Evolutionary conservation across 2,113 vertebrate species (phyloP).

Genomic region (Corythaixoides concolor): DNA sequence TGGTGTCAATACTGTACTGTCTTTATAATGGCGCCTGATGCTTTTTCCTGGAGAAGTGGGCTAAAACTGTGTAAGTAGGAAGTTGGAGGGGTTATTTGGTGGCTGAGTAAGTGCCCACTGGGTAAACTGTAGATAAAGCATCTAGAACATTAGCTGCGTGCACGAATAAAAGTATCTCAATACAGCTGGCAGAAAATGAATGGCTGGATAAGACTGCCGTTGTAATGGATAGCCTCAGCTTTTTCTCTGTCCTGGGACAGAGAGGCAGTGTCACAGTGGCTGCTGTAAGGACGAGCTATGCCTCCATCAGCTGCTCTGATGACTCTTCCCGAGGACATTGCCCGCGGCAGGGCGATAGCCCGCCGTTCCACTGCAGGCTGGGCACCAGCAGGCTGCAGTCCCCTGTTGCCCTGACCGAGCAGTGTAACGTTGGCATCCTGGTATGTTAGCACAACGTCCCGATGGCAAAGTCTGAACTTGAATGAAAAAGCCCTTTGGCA

Average conservation of each 20-base stretch:
- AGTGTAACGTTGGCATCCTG: neutral
- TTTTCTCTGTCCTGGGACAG: neutral
- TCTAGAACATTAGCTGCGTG: neutral
- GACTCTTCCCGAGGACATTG: neutral
- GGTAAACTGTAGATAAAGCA: neutral
- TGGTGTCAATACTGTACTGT: conserved; percentile 16
- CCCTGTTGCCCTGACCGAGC: neutral
- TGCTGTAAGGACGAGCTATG: neutral
- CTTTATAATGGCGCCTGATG: conserved; percentile 13
- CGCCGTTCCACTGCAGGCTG: neutral
- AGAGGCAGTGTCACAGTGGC: neutral
- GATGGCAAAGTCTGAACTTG: neutral
- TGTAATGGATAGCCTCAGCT: neutral
- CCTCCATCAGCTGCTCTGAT: neutral
- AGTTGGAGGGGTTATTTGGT: conserved; percentile 15
- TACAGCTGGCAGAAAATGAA: neutral
- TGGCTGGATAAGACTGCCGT: neutral
- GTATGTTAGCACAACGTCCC: neutral
- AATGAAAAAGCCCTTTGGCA: neutral
- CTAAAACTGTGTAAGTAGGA: neutral
- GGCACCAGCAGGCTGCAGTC: neutral
- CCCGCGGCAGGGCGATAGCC: neutral
- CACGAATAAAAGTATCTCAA: neutral
- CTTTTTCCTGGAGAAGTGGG: neutral
- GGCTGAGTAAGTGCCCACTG: neutral